A percentile compares a stretch with the other conserved stretches of the same genome.
Conservation (phyloP, 2,113 vertebrate genomes). For the Epinephelus lanceolatus region DNA sequence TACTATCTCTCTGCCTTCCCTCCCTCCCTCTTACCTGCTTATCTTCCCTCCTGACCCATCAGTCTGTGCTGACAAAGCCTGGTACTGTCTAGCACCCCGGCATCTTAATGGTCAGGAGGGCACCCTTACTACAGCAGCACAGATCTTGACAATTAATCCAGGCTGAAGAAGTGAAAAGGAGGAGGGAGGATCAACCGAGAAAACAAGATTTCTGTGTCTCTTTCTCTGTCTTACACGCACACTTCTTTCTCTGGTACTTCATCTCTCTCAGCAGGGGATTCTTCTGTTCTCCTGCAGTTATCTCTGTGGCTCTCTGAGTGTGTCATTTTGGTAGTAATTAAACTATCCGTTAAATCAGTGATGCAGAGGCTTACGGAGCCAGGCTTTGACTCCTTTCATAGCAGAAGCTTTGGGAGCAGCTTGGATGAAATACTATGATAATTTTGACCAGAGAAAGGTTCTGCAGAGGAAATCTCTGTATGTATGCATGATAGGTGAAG, state of each 20-base stretch:
- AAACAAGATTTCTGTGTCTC: constrained; percentile 1
- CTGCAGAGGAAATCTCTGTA: constrained; percentile 29
- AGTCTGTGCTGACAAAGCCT: neutral
- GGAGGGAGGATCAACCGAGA: constrained; percentile 27
- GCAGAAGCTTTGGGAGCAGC: constrained; percentile 24
- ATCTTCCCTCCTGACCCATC: neutral
- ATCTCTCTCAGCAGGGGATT: constrained; percentile 40
- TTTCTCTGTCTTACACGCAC: neutral
- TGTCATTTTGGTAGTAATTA: constrained; percentile 61
- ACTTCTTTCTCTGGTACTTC: constrained; percentile 3
- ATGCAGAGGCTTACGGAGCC: constrained; percentile 27
- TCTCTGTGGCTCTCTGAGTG: constrained; percentile 27
- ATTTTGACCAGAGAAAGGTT: constrained; percentile 13
- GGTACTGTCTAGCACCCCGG: neutral
- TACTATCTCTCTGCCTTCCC: neutral
- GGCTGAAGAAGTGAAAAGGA: constrained; percentile 22
- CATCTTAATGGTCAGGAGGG: constrained; percentile 41
- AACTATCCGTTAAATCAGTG: constrained; percentile 52
- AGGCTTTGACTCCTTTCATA: constrained; percentile 13
- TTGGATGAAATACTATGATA: constrained; percentile 31
- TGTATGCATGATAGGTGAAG: constrained; percentile 14
- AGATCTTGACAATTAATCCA: constrained; percentile 68
- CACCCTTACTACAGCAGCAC: constrained; percentile 49
- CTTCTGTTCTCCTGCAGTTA: constrained; percentile 45
- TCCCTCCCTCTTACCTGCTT: neutral